Conservation (phyloP, 2,113 vertebrate genomes). For the Gymnocephalus cernua region DNA sequence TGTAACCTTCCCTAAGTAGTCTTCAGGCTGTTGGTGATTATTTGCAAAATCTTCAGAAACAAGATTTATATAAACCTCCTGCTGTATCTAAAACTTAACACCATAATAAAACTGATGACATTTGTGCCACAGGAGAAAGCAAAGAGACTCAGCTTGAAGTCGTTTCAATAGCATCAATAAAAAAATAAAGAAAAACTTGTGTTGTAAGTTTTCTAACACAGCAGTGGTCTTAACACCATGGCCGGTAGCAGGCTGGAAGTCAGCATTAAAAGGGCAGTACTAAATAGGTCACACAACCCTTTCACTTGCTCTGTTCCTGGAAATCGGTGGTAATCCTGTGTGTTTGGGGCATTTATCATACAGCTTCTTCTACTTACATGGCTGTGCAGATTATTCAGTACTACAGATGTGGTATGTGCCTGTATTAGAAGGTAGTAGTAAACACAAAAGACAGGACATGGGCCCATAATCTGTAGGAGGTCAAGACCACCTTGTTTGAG, state of each 20-base stretch:
- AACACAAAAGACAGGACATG: neutral
- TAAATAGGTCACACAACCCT: slow-evolving; percentile 40
- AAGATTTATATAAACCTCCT: neutral
- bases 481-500: no score
- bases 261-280: slow-evolving; percentile 21
- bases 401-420: neutral
- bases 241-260: neutral
- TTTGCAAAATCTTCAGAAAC: neutral
- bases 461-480: no score
- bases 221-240: neutral
- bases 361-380: slow-evolving; percentile 7
- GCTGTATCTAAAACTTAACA: neutral
- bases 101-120: neutral
- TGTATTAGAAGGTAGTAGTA: neutral
- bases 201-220: neutral
- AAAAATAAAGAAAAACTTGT: neutral
- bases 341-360: slow-evolving; percentile 37
- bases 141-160: neutral
- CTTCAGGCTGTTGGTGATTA: neutral
- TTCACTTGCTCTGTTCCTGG: slow-evolving; percentile 39
- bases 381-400: slow-evolving; percentile 15
- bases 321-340: slow-evolving; percentile 50
- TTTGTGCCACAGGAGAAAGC: slow-evolving; percentile 3
- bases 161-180: neutral
- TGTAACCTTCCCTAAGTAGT: neutral